phyloP scores from a whole-genome alignment of 2,888 invertebrate genomes.

The Plutella xylostella region DNA sequence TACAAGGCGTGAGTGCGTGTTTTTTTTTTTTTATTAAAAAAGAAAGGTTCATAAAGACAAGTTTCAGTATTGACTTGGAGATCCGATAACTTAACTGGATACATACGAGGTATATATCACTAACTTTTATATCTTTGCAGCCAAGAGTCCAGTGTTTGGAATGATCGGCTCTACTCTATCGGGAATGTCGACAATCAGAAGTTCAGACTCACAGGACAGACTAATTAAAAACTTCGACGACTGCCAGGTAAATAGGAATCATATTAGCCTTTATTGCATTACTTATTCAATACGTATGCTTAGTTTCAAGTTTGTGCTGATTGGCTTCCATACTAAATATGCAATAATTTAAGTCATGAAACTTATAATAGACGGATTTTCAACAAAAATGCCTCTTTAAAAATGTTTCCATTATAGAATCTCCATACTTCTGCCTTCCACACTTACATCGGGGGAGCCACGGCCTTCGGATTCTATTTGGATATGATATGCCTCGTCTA shows the following conservation, averaged over 20 bases:
- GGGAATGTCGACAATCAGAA: conserved; percentile 81
- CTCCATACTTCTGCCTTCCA: conserved; percentile 78
- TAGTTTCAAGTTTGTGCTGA: too few relatives aligned
- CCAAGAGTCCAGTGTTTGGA: conserved; percentile 83
- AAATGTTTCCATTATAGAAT: conserved; percentile 62
- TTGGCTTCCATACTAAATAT: too few relatives aligned
- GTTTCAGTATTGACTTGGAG: too few relatives aligned
- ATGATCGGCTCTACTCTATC: conserved; percentile 80
- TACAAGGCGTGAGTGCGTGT: too few relatives aligned
- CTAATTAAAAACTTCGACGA: conserved; percentile 71
- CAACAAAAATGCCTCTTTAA: too few relatives aligned
- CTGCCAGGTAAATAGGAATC: conserved; percentile 63
- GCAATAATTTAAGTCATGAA: too few relatives aligned
- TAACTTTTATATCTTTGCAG: conserved; percentile 51
- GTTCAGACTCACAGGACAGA: conserved; percentile 73
- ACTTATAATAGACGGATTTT: too few relatives aligned
- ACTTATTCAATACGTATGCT: not conserved
- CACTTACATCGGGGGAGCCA: conserved; percentile 71
- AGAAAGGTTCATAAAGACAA: too few relatives aligned
- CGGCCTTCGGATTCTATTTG: conserved; percentile 80
- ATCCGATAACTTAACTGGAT: too few relatives aligned
- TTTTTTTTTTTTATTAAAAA: too few relatives aligned
- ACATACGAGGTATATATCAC: too few relatives aligned
- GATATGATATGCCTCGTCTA: conserved; percentile 79
- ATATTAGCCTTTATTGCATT: too few relatives aligned